These are phyloP conservation scores for Limnephilus lunatus DNA, from an alignment of 2,888 invertebrate genomes.

Conservation along the genomic window DNA sequence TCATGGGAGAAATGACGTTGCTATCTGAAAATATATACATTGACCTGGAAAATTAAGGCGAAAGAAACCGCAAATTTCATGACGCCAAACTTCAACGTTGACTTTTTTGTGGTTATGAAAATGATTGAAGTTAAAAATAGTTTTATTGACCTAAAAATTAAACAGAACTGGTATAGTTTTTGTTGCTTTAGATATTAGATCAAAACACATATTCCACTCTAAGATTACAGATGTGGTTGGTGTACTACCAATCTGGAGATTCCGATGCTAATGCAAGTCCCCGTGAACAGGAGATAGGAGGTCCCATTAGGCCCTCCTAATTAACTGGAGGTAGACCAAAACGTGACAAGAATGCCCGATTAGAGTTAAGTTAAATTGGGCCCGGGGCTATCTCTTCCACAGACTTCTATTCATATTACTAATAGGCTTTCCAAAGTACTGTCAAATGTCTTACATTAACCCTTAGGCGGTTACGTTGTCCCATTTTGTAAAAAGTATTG, in stretches of 20 bases:
- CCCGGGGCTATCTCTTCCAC: neutral
- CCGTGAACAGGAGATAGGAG: neutral
- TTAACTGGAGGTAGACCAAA: constrained; percentile 43
- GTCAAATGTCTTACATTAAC: neutral
- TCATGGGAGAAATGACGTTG: neutral
- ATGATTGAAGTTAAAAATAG: neutral
- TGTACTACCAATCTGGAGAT: neutral
- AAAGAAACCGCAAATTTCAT: neutral
- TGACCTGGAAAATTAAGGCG: neutral
- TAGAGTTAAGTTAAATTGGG: neutral
- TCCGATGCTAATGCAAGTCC: neutral
- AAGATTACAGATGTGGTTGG: neutral
- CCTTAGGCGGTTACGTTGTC: neutral
- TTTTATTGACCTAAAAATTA: neutral
- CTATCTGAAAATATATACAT: too few species aligned
- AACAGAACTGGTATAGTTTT: neutral
- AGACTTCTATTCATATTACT: neutral
- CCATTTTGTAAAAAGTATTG: neutral
- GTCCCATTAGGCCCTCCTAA: constrained; percentile 40
- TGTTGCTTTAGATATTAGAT: neutral
- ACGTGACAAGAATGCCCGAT: constrained; percentile 36
- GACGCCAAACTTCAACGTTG: neutral
- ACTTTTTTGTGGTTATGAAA: neutral
- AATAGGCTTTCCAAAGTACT: neutral
- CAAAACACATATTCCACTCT: neutral